Evolutionary conservation across 2,888 invertebrate genomes (phyloP).

Genomic region (Drosophila macrospina): DNA sequence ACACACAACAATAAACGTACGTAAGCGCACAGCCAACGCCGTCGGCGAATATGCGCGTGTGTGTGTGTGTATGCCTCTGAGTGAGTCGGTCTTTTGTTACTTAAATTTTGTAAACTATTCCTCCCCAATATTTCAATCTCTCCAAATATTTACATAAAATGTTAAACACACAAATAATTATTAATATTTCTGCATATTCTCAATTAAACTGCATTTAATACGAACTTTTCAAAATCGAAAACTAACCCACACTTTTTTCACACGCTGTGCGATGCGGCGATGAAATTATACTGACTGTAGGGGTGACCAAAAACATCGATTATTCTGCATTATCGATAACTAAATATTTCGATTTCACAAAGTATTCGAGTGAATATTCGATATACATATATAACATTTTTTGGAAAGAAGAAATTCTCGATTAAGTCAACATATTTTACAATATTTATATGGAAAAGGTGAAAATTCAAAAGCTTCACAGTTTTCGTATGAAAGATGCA

Average conservation of each 20-base stretch:
- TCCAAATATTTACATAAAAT: neutral
- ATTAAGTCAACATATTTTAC: too few species aligned
- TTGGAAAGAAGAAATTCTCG: too few species aligned
- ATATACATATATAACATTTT: too few species aligned
- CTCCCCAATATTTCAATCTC: constrained; percentile 7
- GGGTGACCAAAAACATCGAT: constrained; percentile 41
- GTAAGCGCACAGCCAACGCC: constrained; percentile 58
- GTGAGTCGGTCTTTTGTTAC: constrained; percentile 47
- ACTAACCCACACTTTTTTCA: constrained; percentile 72
- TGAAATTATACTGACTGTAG: constrained; percentile 62
- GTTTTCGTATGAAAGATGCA: too few species aligned
- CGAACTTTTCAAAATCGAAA: constrained; percentile 31
- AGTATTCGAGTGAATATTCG: constrained; percentile 35
- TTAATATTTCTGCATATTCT: constrained; percentile 8
- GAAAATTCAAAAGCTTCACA: too few species aligned
- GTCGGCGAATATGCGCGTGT: constrained; percentile 50
- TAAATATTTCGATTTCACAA: constrained; percentile 18
- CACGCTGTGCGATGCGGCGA: constrained; percentile 68
- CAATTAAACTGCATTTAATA: constrained; percentile 23
- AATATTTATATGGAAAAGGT: too few species aligned
- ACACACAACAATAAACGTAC: constrained; percentile 33
- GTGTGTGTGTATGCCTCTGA: constrained; percentile 29
- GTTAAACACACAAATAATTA: constrained; percentile 2
- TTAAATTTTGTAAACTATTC: constrained; percentile 21
- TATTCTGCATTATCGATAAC: constrained; percentile 2